phyloP scores from a whole-genome alignment of 2,797 vertebrate species.

The Staurois parvus region DNA sequence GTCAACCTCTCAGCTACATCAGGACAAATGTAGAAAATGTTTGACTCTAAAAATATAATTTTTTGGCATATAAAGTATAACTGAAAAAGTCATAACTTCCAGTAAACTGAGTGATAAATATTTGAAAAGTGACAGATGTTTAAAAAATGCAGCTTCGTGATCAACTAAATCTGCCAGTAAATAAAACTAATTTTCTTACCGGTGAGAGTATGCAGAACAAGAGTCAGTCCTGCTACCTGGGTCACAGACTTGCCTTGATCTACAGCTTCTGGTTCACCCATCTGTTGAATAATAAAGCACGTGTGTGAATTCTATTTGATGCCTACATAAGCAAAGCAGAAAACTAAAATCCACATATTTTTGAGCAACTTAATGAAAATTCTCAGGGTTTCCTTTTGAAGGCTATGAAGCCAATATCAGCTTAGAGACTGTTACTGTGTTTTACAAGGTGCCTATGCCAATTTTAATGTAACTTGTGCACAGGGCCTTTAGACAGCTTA shows the following conservation, averaged over 20 bases:
- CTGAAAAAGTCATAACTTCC: not conserved
- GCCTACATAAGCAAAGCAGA: too few relatives aligned
- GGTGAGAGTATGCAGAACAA: constrained; percentile 11
- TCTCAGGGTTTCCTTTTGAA: not conserved
- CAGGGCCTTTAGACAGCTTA: too few relatives aligned
- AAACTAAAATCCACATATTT: not conserved
- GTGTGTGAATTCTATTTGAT: not conserved
- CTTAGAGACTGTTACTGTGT: not conserved
- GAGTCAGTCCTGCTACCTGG: constrained; percentile 25
- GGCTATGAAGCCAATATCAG: not conserved
- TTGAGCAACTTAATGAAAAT: not conserved
- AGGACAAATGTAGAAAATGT: not conserved
- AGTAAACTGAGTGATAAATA: not conserved
- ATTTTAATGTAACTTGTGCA: not conserved
- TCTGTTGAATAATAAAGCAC: constrained; percentile 11
- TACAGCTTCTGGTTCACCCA: constrained; percentile 25
- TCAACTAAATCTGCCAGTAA: not conserved
- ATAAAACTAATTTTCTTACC: constrained; percentile 1
- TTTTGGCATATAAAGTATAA: not conserved
- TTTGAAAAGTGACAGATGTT: not conserved
- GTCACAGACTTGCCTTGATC: constrained; percentile 21
- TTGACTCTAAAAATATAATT: not conserved
- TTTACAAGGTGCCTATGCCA: not conserved
- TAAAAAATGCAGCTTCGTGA: too few relatives aligned
- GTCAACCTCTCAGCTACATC: not conserved